Conservation (phyloP, 2,888 invertebrate species). For the Melanotus villosus region DNA sequence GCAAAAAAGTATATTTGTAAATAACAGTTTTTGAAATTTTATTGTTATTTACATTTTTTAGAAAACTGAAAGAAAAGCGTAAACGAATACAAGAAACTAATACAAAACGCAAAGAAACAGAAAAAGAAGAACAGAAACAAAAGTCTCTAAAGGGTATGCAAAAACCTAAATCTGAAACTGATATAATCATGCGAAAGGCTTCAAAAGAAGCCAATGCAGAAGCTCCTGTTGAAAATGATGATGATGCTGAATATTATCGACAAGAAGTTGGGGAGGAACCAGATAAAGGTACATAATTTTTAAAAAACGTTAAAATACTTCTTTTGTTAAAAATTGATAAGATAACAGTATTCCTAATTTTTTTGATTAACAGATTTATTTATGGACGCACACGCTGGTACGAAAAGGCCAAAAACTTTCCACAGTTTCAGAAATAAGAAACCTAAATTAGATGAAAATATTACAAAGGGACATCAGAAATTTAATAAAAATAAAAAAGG, state of each 20-base stretch:
- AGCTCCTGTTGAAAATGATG: slow-evolving; percentile 69
- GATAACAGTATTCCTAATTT: no score
- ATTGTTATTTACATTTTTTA: slow-evolving; percentile 55
- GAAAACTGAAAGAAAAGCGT: slow-evolving; percentile 83
- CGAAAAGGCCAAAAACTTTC: slow-evolving; percentile 54
- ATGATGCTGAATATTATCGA: slow-evolving; percentile 87
- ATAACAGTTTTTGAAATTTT: background rate
- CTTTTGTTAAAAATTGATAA: no score
- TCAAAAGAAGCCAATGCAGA: slow-evolving; percentile 71
- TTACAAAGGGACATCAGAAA: background rate
- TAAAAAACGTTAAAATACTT: background rate
- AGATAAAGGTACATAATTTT: slow-evolving; percentile 77
- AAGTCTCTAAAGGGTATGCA: slow-evolving; percentile 80
- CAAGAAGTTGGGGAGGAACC: slow-evolving; percentile 92
- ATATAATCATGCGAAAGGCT: slow-evolving; percentile 67
- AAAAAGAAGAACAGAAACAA: slow-evolving; percentile 76
- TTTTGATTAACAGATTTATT: slow-evolving; percentile 55
- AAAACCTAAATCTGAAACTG: slow-evolving; percentile 69
- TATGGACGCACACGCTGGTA: slow-evolving; percentile 42
- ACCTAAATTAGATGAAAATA: slow-evolving; percentile 50
- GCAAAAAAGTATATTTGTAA: slow-evolving; percentile 76
- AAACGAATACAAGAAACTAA: slow-evolving; percentile 84
- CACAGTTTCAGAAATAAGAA: slow-evolving; percentile 58
- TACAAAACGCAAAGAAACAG: slow-evolving; percentile 76
- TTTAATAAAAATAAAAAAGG: slow-evolving; percentile 11